Evolutionary conservation across 2,113 vertebrate species (phyloP), one percentile per base, ranked within the genome.

Genomic region (Podiceps cristatus): DNA sequence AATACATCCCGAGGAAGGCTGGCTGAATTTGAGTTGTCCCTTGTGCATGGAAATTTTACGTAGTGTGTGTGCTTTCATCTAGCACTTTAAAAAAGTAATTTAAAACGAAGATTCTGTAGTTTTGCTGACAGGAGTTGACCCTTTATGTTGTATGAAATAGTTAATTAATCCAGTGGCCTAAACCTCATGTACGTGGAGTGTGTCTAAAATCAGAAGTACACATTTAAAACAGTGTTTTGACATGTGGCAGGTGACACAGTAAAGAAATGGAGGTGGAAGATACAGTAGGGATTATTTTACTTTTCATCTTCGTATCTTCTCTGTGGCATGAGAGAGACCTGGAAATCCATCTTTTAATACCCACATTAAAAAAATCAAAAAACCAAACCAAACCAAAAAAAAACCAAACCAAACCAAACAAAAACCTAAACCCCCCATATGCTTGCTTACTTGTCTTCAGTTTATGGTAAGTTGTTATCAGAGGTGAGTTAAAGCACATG

Each of bases 41-140:
- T 50, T 52, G 25, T 0, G 5, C 27, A 3, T n/a, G 64, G 75
- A 62, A 66, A 33, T 64, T 35, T 66, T 62, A 64, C 0, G 0
- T 35, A 15, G 24, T 58, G 18, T 83, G 24, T 58, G 18, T 83
- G 40, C 71, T 88, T 82, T 77, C 1, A 1, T 69, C 5, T 1
- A 56, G 31, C 3, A 1, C 45, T 91, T 78, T 9, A 12, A 19
- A 84, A 69, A 75, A 24, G 23, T n/a, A 13, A 50, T 59, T 63
- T 77, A 11, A 68, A 86, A 31, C 47, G 23, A 79, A 55, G 27
- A 25, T 86, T 40, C 29, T 71, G 19, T 56, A 25, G 53, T 25
- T 94, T 53, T 60, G n/a, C 11, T 79, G 45, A 7, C 50, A 56
- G 63, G n/a, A 85, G 35, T 56, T 94, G 31, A 35, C 42, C 27